A percentile compares a stretch with the other conserved stretches of the same genome.
Evolutionary conservation across 2,113 vertebrate genomes (phyloP).

Genomic region (Ceuthmochares aereus): DNA sequence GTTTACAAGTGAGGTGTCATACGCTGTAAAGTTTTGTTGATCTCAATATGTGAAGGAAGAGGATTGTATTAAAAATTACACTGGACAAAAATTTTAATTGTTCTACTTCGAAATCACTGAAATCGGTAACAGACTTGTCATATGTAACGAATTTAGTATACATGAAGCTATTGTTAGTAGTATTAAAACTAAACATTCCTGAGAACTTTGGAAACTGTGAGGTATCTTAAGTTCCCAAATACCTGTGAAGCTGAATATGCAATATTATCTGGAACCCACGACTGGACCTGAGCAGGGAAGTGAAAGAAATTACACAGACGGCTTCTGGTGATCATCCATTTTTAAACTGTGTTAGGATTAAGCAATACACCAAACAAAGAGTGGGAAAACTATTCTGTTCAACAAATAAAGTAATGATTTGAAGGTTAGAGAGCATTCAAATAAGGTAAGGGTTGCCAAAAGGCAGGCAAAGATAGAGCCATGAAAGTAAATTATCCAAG

Average conservation of each 20-base stretch:
- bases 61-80: background rate
- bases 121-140: background rate
- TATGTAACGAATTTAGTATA: background rate
- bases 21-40: background rate
- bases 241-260: background rate
- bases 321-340: background rate
- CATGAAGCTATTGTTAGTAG: background rate
- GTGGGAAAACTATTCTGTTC: rapidly evolving
- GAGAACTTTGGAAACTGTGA: background rate
- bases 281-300: background rate
- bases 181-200: background rate
- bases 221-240: background rate
- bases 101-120: background rate
- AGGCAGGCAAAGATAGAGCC: background rate
- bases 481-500: background rate
- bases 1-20: background rate
- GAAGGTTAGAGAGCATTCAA: background rate
- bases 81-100: background rate
- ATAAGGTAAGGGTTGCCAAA: background rate
- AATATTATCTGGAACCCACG: background rate
- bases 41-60: background rate
- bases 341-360: background rate
- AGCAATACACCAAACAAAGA: background rate
- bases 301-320: background rate
- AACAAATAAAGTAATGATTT: background rate